Evolutionary conservation across 92 coral and sea anemone genomes (phyloP).

Genomic region (Porites divaricata): DNA sequence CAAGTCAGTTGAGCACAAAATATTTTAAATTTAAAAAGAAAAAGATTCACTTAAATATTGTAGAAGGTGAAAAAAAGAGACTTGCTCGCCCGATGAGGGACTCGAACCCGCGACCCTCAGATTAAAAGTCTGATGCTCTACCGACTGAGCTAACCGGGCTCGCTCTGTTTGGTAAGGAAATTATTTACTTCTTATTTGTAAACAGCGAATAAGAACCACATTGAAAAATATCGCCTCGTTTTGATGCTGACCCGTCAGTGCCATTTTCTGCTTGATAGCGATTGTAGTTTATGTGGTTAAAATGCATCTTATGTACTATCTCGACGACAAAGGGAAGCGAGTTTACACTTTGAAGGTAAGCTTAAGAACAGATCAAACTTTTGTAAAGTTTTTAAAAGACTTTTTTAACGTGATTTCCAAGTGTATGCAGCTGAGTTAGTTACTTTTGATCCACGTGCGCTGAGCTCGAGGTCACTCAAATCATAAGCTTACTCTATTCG

Average conservation of each 20-base stretch:
- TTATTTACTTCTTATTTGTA: neutral
- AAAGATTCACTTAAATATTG: neutral
- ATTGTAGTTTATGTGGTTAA: neutral
- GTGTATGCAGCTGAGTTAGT: neutral
- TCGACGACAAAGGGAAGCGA: conserved; percentile 80
- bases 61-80: conserved; percentile 24
- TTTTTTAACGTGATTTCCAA: neutral
- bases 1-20: neutral
- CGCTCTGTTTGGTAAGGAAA: accelerated
- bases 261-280: neutral
- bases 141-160: conserved; percentile 99
- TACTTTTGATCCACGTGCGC: conserved; percentile 21
- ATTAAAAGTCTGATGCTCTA: conserved; percentile 99
- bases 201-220: neutral
- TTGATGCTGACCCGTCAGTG: neutral
- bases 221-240: neutral
- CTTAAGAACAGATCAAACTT: neutral
- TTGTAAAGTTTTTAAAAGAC: neutral
- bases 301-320: conserved; percentile 94
- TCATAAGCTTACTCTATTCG: neutral
- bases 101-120: conserved; percentile 99
- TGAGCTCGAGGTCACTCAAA: no score
- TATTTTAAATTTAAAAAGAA: neutral
- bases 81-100: conserved; percentile 97
- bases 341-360: conserved; percentile 91